These are phyloP conservation scores for Cavia porcellus DNA, from an alignment of 2,113 vertebrate genomes.

Conservation along the genomic window DNA sequence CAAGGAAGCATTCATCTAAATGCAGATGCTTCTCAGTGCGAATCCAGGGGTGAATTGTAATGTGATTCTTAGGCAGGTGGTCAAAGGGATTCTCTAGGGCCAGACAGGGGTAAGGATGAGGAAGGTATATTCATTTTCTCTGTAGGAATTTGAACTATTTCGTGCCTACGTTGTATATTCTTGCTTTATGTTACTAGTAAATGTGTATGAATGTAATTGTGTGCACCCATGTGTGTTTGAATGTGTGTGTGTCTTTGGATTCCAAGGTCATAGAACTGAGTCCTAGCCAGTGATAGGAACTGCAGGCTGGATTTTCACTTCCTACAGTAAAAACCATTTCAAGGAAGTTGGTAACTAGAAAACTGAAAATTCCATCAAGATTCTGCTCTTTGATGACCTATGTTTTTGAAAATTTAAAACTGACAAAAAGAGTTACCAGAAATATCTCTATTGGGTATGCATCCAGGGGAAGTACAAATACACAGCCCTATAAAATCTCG, in stretches of 20 bases:
- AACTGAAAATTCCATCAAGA: background rate
- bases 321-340: constrained; percentile 20
- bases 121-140: constrained; percentile 2
- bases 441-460: background rate
- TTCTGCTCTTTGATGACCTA: background rate
- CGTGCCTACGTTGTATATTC: background rate
- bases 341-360: background rate
- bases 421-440: background rate
- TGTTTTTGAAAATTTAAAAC: constrained; percentile 59
- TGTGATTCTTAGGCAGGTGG: constrained; percentile 8
- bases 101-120: background rate
- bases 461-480: background rate
- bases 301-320: background rate
- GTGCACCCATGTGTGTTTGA: background rate
- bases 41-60: constrained; percentile 42
- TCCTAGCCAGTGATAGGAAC: background rate
- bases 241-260: background rate
- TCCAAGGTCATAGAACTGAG: background rate
- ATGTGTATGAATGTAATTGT: background rate
- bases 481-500: background rate
- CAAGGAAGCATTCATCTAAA: constrained; percentile 48
- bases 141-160: background rate
- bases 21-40: constrained; percentile 38
- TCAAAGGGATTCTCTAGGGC: background rate
- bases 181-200: constrained; percentile 40